A percentile compares a stretch with the other conserved stretches of the same genome.
Conservation (phyloP, 2,113 vertebrate genomes). For the Megalops atlanticus region DNA sequence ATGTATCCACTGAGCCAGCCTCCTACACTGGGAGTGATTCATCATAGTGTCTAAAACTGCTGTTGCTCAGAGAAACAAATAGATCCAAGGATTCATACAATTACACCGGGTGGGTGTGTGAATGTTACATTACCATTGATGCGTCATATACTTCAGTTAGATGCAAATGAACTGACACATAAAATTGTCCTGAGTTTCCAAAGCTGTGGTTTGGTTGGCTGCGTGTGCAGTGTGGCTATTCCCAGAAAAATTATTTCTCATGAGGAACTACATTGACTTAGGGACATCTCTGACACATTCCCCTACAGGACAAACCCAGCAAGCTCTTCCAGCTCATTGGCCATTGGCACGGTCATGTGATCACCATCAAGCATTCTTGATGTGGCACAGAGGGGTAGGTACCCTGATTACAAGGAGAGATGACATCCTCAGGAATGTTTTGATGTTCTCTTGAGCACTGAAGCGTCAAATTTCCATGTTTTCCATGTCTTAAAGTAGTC, state of each 20-base stretch:
- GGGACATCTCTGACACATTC: background rate
- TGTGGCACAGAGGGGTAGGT: background rate
- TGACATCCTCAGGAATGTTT: too few relatives aligned
- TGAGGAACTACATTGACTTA: too few relatives aligned
- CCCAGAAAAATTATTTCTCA: too few relatives aligned
- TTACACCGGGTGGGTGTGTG: background rate
- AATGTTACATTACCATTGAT: background rate
- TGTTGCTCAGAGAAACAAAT: background rate
- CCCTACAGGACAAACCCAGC: background rate
- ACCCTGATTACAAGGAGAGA: background rate
- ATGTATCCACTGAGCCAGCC: too few relatives aligned
- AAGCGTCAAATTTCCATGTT: background rate
- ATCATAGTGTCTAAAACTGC: background rate
- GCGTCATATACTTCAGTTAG: background rate
- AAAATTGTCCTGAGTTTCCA: too few relatives aligned
- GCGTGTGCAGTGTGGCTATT: too few relatives aligned
- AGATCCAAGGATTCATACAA: background rate
- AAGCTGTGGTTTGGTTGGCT: too few relatives aligned
- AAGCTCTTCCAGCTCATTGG: background rate
- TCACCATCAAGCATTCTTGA: background rate
- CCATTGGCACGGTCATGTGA: background rate
- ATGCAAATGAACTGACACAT: background rate
- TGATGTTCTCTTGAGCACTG: too few relatives aligned
- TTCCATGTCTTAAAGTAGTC: background rate
- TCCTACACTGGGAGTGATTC: too few relatives aligned